Evolutionary conservation across 1,140 invertebrate species (phyloP).

Genomic region (Tribolium madens): DNA sequence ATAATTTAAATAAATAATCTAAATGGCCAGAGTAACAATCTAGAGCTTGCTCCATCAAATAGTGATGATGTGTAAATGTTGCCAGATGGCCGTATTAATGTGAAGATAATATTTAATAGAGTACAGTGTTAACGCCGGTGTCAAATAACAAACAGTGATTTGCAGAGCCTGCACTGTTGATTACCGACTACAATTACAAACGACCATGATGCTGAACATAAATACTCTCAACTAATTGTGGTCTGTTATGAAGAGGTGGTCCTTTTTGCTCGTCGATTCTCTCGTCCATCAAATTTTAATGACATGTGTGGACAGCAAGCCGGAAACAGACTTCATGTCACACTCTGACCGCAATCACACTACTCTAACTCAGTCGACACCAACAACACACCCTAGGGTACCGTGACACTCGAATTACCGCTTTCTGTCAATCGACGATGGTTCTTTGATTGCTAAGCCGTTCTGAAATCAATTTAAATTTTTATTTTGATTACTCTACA

Average conservation of each 20-base stretch:
- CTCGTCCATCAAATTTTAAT: conserved; percentile 49
- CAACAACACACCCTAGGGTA: background rate
- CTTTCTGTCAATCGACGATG: background rate
- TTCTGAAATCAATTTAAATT: background rate
- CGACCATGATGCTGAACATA: conserved; percentile 44
- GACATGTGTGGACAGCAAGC: conserved; percentile 29
- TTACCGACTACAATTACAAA: conserved; percentile 49
- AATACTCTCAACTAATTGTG: conserved; percentile 51
- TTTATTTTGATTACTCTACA: background rate
- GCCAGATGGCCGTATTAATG: conserved; percentile 32
- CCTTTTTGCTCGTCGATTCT: conserved; percentile 51
- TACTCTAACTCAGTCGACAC: conserved; percentile 22
- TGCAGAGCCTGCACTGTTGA: conserved; percentile 49
- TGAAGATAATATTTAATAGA: conserved; percentile 42
- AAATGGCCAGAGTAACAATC: conserved; percentile 18
- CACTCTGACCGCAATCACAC: conserved; percentile 33
- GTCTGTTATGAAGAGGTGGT: conserved; percentile 49
- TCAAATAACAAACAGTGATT: conserved; percentile 51
- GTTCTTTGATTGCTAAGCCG: background rate
- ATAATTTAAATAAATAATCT: conserved; percentile 35
- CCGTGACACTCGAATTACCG: conserved; percentile 4
- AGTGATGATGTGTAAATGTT: conserved; percentile 33
- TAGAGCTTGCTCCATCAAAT: conserved; percentile 22
- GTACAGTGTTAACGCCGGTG: conserved; percentile 36
- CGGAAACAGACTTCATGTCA: conserved; percentile 38